Percentiles rank a stretch among this genome's conserved stretches.
Conservation (phyloP, 2,888 invertebrate genomes). For the Glaucopsyche alexis region DNA sequence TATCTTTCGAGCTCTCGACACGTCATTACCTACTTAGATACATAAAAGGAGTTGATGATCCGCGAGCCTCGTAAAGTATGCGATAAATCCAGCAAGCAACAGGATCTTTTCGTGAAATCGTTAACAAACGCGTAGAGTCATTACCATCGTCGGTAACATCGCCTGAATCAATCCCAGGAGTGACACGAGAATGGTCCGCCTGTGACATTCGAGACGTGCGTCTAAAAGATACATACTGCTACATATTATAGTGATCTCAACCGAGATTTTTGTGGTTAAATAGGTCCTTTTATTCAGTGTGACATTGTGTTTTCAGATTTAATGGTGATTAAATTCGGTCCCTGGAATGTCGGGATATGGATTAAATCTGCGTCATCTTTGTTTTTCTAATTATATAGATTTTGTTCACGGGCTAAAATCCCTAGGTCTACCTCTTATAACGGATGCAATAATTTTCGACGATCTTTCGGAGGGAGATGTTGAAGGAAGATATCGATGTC, state of each 20-base stretch:
- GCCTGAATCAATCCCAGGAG: constrained; percentile 57
- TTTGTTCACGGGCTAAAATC: not conserved
- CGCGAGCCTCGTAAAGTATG: constrained; percentile 6
- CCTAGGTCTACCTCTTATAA: too few relatives aligned
- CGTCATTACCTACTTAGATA: constrained; percentile 27
- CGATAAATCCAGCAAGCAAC: constrained; percentile 9
- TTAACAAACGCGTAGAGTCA: constrained; percentile 41
- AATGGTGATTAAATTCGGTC: not conserved
- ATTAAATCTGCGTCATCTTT: not conserved
- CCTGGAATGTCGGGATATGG: not conserved
- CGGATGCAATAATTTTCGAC: too few relatives aligned
- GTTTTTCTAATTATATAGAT: not conserved
- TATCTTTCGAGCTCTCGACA: constrained; percentile 30
- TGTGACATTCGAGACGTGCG: constrained; percentile 45
- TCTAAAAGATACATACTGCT: constrained; percentile 34
- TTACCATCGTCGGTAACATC: constrained; percentile 51
- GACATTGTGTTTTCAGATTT: constrained; percentile 27
- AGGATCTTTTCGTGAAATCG: constrained; percentile 36
- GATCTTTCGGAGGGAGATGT: not conserved
- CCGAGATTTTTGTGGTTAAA: constrained; percentile 20
- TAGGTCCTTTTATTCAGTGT: constrained; percentile 18
- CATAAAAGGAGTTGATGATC: constrained; percentile 23
- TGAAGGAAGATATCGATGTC: constrained; percentile 5
- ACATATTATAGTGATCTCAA: not conserved
- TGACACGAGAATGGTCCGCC: constrained; percentile 47